Conservation (phyloP, 2,113 vertebrate species). For the Apodemus sylvaticus region DNA sequence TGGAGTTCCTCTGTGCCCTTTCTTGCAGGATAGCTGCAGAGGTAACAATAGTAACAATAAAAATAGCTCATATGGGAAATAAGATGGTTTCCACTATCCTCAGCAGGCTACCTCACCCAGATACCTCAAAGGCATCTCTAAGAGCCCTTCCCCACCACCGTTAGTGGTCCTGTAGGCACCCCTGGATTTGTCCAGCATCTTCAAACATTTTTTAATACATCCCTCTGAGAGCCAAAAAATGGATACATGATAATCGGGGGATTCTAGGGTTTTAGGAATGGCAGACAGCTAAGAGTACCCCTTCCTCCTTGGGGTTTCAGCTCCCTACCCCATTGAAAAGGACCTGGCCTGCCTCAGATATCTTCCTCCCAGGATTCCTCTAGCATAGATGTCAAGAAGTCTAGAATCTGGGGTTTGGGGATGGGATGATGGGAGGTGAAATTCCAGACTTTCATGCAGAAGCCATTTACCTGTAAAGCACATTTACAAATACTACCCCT, state of each 20-base stretch:
- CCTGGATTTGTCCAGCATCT: background rate
- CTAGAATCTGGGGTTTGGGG: conserved; percentile 51
- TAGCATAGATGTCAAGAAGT: conserved; percentile 43
- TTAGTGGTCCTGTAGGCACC: background rate
- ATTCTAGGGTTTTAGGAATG: background rate
- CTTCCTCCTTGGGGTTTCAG: background rate
- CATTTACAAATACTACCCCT: conserved; percentile 58
- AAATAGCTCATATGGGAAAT: background rate
- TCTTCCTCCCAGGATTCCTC: conserved; percentile 12
- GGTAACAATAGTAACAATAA: too few species aligned
- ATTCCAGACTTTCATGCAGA: conserved; percentile 75
- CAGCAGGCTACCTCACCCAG: background rate
- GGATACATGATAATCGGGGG: background rate
- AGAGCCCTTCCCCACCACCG: background rate
- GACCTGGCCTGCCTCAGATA: background rate
- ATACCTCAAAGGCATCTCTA: background rate
- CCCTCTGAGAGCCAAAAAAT: background rate
- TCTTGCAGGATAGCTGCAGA: background rate
- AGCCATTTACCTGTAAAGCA: conserved; percentile 77
- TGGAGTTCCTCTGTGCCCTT: background rate
- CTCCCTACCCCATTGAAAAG: background rate
- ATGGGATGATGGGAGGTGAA: conserved; percentile 44
- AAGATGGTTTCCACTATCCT: background rate
- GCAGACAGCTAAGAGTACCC: background rate
- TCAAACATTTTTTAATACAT: background rate